A percentile compares a stretch with the other conserved stretches of the same genome.
Evolutionary conservation across 2,888 invertebrate species (phyloP).

Genomic region (Dendrolimus pini): DNA sequence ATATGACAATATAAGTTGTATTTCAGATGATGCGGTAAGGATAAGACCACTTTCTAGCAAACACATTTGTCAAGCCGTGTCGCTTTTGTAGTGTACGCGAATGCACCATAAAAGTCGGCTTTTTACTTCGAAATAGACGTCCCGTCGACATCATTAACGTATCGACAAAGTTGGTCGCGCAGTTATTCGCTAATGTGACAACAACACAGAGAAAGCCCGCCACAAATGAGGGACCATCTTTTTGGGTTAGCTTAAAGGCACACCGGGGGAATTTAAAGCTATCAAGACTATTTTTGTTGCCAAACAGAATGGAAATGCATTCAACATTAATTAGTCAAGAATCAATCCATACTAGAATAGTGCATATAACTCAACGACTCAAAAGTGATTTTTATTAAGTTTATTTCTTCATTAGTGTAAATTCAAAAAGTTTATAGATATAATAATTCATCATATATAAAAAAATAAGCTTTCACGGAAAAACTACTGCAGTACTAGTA

Average conservation of each 20-base stretch:
- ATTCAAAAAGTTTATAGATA: too few species aligned
- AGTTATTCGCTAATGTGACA: conserved; percentile 76
- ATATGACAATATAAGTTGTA: background rate
- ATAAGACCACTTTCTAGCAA: background rate
- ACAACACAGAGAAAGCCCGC: conserved; percentile 69
- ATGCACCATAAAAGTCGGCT: conserved; percentile 46
- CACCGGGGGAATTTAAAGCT: conserved; percentile 20
- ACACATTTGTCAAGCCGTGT: background rate
- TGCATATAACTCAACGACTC: too few species aligned
- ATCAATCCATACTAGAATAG: too few species aligned
- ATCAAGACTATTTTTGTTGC: background rate
- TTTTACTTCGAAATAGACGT: conserved; percentile 63
- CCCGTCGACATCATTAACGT: conserved; percentile 72
- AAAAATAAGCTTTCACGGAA: too few species aligned
- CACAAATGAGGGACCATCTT: conserved; percentile 69
- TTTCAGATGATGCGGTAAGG: background rate
- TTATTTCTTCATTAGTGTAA: too few species aligned
- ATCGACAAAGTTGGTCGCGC: conserved; percentile 58
- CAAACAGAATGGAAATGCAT: too few species aligned
- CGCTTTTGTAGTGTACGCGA: conserved; percentile 1
- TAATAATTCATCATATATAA: too few species aligned
- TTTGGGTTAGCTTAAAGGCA: conserved; percentile 44
- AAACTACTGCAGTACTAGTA: too few species aligned
- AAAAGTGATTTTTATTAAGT: too few species aligned
- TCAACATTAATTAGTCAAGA: too few species aligned